Conservation (phyloP, 2,888 invertebrate genomes). For the Calliopum simillimum region DNA sequence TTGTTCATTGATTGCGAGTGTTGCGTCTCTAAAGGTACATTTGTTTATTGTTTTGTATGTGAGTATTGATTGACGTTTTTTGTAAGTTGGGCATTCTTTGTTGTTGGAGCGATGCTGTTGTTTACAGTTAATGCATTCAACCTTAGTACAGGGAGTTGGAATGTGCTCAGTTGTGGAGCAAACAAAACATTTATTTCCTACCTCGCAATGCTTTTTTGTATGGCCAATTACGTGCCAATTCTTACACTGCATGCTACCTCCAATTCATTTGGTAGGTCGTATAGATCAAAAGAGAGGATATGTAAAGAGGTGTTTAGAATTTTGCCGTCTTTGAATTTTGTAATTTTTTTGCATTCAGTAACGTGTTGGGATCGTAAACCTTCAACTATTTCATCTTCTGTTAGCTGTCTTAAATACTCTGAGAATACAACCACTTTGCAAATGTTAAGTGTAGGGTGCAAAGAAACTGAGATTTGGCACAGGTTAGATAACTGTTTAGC, state of each 20-base stretch:
- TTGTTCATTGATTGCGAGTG: background rate
- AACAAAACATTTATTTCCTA: background rate
- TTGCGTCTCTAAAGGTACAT: background rate
- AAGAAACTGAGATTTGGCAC: too few relatives aligned
- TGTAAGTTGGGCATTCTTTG: background rate
- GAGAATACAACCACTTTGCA: too few relatives aligned
- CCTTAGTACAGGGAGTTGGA: background rate
- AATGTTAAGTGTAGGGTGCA: too few relatives aligned
- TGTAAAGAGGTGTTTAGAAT: too few relatives aligned
- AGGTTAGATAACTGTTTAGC: too few relatives aligned
- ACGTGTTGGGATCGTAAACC: too few relatives aligned
- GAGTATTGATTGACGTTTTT: background rate
- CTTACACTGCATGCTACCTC: constrained; percentile 29
- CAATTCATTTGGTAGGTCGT: too few relatives aligned
- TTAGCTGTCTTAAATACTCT: too few relatives aligned
- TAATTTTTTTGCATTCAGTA: too few relatives aligned
- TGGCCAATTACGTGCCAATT: constrained; percentile 6
- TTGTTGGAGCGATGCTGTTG: background rate
- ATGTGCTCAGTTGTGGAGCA: background rate
- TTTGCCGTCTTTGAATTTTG: too few relatives aligned
- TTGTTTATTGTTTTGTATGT: background rate
- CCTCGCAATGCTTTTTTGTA: constrained; percentile 14
- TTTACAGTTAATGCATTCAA: constrained; percentile 11
- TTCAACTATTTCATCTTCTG: too few relatives aligned
- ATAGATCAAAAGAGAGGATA: too few relatives aligned